Conservation (phyloP, 2,113 vertebrate species). For the Muntiacus reevesi region DNA sequence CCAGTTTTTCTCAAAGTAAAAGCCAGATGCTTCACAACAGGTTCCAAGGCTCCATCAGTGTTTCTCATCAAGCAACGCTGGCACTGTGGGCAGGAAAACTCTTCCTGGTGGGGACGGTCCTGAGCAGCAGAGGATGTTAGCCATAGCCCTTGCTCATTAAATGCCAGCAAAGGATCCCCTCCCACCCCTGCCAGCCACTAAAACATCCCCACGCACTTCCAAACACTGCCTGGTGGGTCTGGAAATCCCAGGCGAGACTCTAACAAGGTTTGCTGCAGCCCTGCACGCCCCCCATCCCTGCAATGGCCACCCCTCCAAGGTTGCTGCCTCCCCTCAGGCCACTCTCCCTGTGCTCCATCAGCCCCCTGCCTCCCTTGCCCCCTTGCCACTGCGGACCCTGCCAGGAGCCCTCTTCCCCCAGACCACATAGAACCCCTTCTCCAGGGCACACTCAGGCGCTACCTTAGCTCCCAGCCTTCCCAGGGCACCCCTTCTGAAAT, state of each 20-base stretch:
- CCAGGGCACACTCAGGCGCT: neutral
- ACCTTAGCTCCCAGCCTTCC: neutral
- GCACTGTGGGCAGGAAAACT: neutral
- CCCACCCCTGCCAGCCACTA: neutral
- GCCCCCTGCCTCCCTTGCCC: too few species aligned
- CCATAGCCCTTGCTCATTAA: neutral
- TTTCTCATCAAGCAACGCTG: neutral
- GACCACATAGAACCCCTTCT: neutral
- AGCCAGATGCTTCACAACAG: neutral
- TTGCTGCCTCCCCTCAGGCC: neutral
- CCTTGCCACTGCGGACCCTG: rapidly evolving
- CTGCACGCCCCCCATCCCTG: rapidly evolving
- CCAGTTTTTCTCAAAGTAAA: neutral
- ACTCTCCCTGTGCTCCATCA: neutral
- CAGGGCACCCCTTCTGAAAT: neutral
- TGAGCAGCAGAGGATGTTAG: neutral
- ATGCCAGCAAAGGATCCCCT: neutral
- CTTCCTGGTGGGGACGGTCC: neutral
- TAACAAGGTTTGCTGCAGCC: neutral
- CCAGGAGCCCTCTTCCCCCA: too few species aligned
- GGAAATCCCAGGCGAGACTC: neutral
- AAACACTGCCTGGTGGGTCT: neutral
- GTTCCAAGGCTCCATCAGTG: neutral
- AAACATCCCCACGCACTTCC: neutral
- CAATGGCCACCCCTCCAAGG: neutral